phyloP scores from a whole-genome alignment of 2,797 vertebrate species.

The Ciconia nigra region DNA sequence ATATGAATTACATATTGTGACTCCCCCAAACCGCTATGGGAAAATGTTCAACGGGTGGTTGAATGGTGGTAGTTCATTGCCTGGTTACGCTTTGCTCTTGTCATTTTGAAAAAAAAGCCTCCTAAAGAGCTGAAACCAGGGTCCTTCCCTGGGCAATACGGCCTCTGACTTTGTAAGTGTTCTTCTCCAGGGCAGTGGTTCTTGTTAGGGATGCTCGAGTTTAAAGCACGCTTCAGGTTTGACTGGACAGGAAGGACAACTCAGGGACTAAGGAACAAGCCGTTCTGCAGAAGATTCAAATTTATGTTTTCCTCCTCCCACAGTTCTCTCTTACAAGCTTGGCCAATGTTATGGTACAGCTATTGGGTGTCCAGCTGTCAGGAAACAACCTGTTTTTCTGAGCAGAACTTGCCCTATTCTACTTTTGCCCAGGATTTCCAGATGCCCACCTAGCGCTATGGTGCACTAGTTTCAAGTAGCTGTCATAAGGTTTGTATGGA shows the following conservation, averaged over 20 bases:
- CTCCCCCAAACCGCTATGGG: background rate
- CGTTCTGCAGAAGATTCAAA: background rate
- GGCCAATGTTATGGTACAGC: background rate
- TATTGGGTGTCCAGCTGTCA: background rate
- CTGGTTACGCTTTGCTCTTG: background rate
- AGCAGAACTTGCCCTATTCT: background rate
- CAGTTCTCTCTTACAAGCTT: background rate
- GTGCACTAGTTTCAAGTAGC: background rate
- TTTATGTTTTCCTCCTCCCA: background rate
- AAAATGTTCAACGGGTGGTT: background rate
- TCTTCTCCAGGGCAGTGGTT: background rate
- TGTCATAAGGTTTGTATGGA: background rate
- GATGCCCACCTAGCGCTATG: rapidly evolving
- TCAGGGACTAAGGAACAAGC: background rate
- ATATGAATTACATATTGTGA: background rate
- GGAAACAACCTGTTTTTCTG: background rate
- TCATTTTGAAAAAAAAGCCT: background rate
- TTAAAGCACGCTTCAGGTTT: background rate
- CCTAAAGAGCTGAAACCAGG: background rate
- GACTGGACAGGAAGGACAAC: background rate
- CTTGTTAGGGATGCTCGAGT: background rate
- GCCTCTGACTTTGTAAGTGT: background rate
- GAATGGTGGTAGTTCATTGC: background rate
- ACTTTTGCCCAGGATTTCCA: background rate
- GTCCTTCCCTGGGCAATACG: background rate